These are phyloP conservation scores for Lasioglossum villosulum DNA, from an alignment of 2,888 invertebrate species.

Conservation along the genomic window DNA sequence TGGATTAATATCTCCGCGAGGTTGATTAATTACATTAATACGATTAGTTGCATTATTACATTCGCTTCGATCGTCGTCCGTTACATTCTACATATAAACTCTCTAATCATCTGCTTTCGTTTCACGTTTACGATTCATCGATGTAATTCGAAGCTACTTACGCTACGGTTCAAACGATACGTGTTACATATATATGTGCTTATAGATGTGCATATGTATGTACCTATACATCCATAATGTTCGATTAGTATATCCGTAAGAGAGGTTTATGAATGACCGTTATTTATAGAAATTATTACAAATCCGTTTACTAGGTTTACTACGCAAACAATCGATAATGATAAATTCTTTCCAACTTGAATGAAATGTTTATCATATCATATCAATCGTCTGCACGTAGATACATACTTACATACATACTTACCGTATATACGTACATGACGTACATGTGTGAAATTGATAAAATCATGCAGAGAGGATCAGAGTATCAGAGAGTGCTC, in stretches of 20 bases:
- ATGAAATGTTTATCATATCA: not conserved
- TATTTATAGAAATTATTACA: not conserved
- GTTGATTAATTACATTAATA: not conserved
- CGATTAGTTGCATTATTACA: not conserved
- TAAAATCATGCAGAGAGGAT: no score
- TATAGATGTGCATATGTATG: not conserved
- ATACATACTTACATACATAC: not conserved
- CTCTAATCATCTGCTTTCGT: slow-evolving; percentile 1
- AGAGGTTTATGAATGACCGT: slow-evolving; percentile 1
- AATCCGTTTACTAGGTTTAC: not conserved
- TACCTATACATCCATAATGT: not conserved
- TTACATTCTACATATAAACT: not conserved
- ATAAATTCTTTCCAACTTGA: not conserved
- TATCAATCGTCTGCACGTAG: not conserved
- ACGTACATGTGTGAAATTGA: not conserved
- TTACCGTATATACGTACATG: not conserved
- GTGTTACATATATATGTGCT: not conserved
- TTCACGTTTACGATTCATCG: not conserved
- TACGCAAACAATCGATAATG: not conserved
- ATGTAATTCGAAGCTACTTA: not conserved
- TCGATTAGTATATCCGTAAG: not conserved
- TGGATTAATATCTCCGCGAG: not conserved
- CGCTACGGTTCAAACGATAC: not conserved
- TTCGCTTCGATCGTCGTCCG: not conserved
- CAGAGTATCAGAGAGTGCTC: not conserved